Evolutionary conservation across 2,113 vertebrate species (phyloP).

Genomic region (Chitala chitala): DNA sequence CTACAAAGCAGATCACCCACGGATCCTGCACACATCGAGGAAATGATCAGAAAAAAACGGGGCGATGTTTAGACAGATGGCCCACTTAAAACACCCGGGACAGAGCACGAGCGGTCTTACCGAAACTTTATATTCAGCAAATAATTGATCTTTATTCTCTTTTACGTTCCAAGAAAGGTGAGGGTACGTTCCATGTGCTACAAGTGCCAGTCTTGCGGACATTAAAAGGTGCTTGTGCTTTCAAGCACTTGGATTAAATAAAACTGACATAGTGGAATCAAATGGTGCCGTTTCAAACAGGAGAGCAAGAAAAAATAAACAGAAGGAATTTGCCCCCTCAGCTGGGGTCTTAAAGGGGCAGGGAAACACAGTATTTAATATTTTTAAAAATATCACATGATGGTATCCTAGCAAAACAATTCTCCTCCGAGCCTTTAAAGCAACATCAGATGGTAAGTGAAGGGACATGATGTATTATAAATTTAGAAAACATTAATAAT

Average conservation of each 20-base stretch:
- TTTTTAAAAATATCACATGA: slow-evolving; percentile 67
- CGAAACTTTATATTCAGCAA: slow-evolving; percentile 93
- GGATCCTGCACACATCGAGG: slow-evolving; percentile 99
- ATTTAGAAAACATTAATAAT: slow-evolving; percentile 64
- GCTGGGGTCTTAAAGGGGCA: slow-evolving; percentile 54
- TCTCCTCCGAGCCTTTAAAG: slow-evolving; percentile 65
- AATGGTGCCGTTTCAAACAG: slow-evolving; percentile 85
- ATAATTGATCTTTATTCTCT: slow-evolving; percentile 84
- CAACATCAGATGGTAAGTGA: slow-evolving; percentile 69
- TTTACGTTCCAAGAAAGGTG: slow-evolving; percentile 61
- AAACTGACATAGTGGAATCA: slow-evolving; percentile 75
- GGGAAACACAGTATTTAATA: slow-evolving; percentile 55
- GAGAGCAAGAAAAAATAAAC: slow-evolving; percentile 84
- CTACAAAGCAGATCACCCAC: slow-evolving; percentile 99
- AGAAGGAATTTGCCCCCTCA: slow-evolving; percentile 53
- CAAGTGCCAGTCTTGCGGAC: slow-evolving; percentile 62
- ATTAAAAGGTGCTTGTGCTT: slow-evolving; percentile 61
- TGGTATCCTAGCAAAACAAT: slow-evolving; percentile 62
- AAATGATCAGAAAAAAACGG: slow-evolving; percentile 96
- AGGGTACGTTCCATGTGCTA: slow-evolving; percentile 75
- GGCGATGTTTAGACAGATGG: slow-evolving; percentile 99
- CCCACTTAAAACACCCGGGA: slow-evolving; percentile 95
- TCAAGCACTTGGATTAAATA: slow-evolving; percentile 70
- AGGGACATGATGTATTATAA: slow-evolving; percentile 61
- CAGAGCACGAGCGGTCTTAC: slow-evolving; percentile 86